Evolutionary conservation across 2,113 vertebrate species (phyloP).

Genomic region (Rhizomys pruinosus): DNA sequence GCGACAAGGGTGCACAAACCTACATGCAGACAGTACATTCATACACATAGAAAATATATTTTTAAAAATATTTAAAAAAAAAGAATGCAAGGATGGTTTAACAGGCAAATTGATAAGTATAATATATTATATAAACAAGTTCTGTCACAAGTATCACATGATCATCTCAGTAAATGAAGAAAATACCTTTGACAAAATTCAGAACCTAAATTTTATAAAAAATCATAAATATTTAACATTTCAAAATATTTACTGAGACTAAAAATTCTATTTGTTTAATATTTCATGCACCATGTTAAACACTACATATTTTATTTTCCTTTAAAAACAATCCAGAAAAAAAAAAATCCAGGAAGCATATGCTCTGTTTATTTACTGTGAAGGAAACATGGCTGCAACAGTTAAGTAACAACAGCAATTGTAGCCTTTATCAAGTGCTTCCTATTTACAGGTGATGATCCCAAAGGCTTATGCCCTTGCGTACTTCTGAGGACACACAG

Average conservation of each 20-base stretch:
- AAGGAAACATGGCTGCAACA: background rate
- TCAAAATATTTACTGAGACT: background rate
- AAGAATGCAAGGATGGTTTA: background rate
- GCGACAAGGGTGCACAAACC: too few relatives aligned
- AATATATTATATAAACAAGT: background rate
- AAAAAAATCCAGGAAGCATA: background rate
- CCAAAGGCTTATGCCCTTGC: background rate
- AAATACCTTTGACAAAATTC: background rate
- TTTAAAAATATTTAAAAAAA: too few relatives aligned
- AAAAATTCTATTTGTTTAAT: background rate
- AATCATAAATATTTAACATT: background rate
- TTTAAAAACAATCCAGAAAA: conserved; percentile 7
- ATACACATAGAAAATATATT: too few relatives aligned
- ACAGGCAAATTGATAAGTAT: background rate
- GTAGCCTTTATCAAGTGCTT: background rate
- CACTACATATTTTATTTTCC: background rate
- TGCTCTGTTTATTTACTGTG: background rate
- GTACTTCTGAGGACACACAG: background rate
- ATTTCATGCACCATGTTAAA: background rate
- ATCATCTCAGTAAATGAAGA: background rate
- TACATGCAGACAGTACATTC: too few relatives aligned
- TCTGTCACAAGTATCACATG: background rate
- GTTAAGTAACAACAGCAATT: background rate
- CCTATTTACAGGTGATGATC: background rate
- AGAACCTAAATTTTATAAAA: background rate